Percentiles rank a stretch among this genome's conserved stretches.
These are phyloP conservation scores for Gasterosteus nipponicus DNA, from an alignment of 2,113 vertebrate genomes.

Conservation along the genomic window DNA sequence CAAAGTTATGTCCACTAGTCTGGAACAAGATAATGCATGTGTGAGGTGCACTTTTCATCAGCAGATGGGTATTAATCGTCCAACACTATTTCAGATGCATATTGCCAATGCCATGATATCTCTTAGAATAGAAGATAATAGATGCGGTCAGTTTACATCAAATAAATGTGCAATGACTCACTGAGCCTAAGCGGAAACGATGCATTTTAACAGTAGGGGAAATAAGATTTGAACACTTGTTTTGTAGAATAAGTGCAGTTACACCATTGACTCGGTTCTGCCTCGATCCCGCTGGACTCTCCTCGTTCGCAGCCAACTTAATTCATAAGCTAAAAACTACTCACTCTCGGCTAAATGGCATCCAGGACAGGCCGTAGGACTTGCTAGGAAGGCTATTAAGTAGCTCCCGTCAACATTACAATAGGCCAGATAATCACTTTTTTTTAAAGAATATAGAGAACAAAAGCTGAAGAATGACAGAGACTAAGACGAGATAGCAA, in stretches of 20 bases:
- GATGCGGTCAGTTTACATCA: background rate
- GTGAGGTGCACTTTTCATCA: conserved; percentile 7
- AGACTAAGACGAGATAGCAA: background rate
- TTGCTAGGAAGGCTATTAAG: background rate
- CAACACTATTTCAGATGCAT: background rate
- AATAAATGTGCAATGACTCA: background rate
- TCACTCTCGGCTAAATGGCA: background rate
- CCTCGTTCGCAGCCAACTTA: background rate
- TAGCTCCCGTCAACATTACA: background rate
- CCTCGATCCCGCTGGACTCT: background rate
- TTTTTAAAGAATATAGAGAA: background rate
- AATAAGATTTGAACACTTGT: background rate
- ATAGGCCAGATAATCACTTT: background rate
- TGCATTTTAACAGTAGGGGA: background rate
- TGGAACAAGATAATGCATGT: conserved; percentile 64
- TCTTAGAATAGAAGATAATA: background rate
- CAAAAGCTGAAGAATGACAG: background rate
- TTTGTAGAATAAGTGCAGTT: background rate
- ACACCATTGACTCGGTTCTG: background rate
- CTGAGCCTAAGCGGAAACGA: background rate
- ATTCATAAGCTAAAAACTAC: background rate
- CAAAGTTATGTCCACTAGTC: conserved; percentile 89
- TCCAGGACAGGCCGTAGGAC: background rate
- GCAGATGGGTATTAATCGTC: background rate
- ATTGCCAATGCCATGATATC: background rate